A percentile compares a stretch with the other conserved stretches of the same genome.
These are phyloP conservation scores for Cataglyphis altisquamis DNA, from an alignment of 2,888 invertebrate species.

Conservation along the genomic window DNA sequence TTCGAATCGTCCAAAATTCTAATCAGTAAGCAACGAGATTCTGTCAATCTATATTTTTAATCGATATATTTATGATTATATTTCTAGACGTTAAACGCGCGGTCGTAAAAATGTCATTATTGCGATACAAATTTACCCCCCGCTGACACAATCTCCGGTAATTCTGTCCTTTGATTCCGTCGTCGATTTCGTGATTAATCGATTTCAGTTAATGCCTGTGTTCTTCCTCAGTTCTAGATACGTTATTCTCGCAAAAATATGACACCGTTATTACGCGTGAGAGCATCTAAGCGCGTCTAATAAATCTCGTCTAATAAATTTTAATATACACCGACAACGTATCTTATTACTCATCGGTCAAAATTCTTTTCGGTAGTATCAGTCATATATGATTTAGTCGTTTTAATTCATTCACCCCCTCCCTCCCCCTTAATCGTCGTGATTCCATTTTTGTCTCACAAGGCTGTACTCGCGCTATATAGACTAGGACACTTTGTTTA, in stretches of 20 bases:
- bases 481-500: slow-evolving; percentile 62
- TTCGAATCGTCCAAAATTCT: not conserved
- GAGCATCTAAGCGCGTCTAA: slow-evolving; percentile 58
- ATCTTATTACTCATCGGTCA: slow-evolving; percentile 38
- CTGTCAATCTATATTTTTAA: not conserved
- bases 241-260: slow-evolving; percentile 74
- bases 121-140: slow-evolving; percentile 1
- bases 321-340: slow-evolving; percentile 51
- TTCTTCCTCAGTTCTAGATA: slow-evolving; percentile 37
- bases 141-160: slow-evolving; percentile 10
- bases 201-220: not conserved
- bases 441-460: slow-evolving; percentile 30
- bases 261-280: slow-evolving; percentile 62
- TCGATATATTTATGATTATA: not conserved
- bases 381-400: slow-evolving; percentile 49
- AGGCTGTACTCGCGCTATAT: slow-evolving; percentile 53
- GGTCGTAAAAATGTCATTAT: not conserved
- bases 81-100: slow-evolving; percentile 2
- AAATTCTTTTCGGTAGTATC: slow-evolving; percentile 34
- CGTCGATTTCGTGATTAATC: not conserved
- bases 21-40: slow-evolving; percentile 7
- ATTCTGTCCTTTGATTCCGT: not conserved
- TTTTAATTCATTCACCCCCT: slow-evolving; percentile 25
- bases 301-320: slow-evolving; percentile 31
- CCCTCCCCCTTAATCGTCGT: slow-evolving; percentile 22